A percentile compares a stretch with the other conserved stretches of the same genome.
These are phyloP conservation scores for Callospermophilus lateralis DNA, from an alignment of 2,113 vertebrate genomes.

Conservation along the genomic window DNA sequence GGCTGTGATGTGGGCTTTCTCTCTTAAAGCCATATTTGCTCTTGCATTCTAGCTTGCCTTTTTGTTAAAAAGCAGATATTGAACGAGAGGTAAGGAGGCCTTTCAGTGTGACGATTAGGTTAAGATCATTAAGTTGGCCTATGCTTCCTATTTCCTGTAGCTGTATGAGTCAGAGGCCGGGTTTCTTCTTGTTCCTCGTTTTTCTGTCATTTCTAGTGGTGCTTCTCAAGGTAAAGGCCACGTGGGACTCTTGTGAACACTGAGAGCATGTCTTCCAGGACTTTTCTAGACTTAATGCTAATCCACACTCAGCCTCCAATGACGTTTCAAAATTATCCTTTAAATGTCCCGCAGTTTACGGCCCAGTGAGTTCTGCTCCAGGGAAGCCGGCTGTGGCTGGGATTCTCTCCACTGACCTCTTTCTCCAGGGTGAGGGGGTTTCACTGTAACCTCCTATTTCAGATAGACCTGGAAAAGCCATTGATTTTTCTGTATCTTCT, in stretches of 20 bases:
- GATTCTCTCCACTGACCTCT: not conserved
- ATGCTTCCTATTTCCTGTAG: not conserved
- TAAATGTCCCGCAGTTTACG: not conserved
- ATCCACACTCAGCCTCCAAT: not conserved
- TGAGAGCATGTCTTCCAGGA: not conserved
- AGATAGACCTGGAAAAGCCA: not conserved
- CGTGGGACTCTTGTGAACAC: rapidly evolving
- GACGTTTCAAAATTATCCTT: not conserved
- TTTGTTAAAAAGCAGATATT: not conserved
- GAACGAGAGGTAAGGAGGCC: not conserved
- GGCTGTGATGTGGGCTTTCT: not conserved
- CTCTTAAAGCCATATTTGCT: not conserved
- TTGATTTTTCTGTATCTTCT: not conserved
- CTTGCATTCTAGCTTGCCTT: not conserved
- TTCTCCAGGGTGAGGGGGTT: not conserved
- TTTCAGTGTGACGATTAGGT: not conserved
- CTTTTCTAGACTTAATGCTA: not conserved
- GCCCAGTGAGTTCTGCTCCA: not conserved
- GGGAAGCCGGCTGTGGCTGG: not conserved
- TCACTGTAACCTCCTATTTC: not conserved
- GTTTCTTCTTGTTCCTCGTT: not conserved
- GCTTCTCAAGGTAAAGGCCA: not conserved
- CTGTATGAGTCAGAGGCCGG: not conserved
- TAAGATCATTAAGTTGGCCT: not conserved
- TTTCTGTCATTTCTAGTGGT: not conserved